Percentiles rank a stretch among this genome's conserved stretches.
phyloP scores from a whole-genome alignment of 2,888 invertebrate species.

The Sipha maydis region DNA sequence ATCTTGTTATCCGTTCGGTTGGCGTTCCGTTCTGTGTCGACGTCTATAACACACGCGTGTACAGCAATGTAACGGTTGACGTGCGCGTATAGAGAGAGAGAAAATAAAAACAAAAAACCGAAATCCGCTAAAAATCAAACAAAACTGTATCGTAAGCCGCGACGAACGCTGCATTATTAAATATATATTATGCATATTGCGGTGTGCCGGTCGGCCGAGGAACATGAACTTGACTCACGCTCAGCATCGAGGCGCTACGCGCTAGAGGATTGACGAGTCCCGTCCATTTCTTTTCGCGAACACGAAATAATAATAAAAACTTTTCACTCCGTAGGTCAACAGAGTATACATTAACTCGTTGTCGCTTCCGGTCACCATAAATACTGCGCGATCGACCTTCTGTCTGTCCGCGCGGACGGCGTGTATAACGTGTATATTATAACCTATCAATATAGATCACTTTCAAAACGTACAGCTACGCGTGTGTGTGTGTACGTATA shows the following conservation, averaged over 20 bases:
- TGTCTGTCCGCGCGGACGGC: background rate
- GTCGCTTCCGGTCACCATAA: constrained; percentile 44
- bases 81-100: no score
- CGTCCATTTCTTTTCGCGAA: constrained; percentile 11
- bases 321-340: constrained; percentile 40
- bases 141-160: no score
- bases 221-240: background rate
- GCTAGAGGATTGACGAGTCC: constrained; percentile 9
- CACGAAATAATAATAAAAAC: background rate
- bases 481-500: background rate
- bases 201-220: no score
- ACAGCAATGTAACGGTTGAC: no score
- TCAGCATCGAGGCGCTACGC: background rate
- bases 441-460: constrained; percentile 49
- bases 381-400: background rate
- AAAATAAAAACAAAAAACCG: no score
- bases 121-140: no score
- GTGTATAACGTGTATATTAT: background rate
- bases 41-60: no score
- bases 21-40: no score
- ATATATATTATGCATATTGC: no score
- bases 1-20: no score
- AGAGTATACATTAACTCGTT: background rate
- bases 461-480: constrained; percentile 26
- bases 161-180: no score